Evolutionary conservation across 2,888 invertebrate genomes (phyloP), one percentile per base, ranked within the genome.

Genomic region (Microctonus hyperodae): DNA sequence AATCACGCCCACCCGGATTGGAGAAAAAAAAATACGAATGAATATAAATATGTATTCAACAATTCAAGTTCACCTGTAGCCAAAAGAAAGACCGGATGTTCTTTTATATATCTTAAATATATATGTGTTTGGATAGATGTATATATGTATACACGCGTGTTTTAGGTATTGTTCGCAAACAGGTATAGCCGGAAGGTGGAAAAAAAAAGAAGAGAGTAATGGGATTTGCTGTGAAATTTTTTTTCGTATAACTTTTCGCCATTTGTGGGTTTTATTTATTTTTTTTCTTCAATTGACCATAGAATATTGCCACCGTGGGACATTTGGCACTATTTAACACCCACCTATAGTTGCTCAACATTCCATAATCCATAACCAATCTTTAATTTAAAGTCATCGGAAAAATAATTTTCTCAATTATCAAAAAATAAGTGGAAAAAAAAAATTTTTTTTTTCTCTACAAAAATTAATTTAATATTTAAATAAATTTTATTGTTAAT

Each of bases 321-420:
- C 73, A 72, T 65, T 76, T 75, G 75, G 73, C 72, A 73, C 70
- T 75, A 79, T 78, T 78, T 70, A 73, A 50, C 11, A 28, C 5
- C 51, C 11, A n/a, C 23, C 6, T 22, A 48, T 48, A n/a, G n/a
- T n/a, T n/a, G n/a, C n/a, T n/a, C n/a, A n/a, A n/a, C n/a, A n/a
- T n/a, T n/a, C n/a, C n/a, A n/a, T n/a, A n/a, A n/a, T n/a, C n/a
- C n/a, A n/a, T n/a, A n/a, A n/a, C n/a, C n/a, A n/a, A n/a, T n/a
- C n/a, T n/a, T n/a, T n/a, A n/a, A n/a, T n/a, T n/a, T n/a, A n/a
- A n/a, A n/a, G n/a, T n/a, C n/a, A n/a, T n/a, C n/a, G n/a, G n/a
- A n/a, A n/a, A n/a, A n/a, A n/a, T n/a, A n/a, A n/a, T n/a, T n/a
- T n/a, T n/a, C n/a, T n/a, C n/a, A n/a, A n/a, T n/a, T n/a, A n/a